Percentiles rank a stretch among this genome's conserved stretches.
phyloP scores from a whole-genome alignment of 2,113 vertebrate species.

The zebrafish (Danio rerio) region GRCz12tu NC_133180.1:37183501-37184000 shows the following conservation, averaged over 20 bases:
- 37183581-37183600: not conserved
- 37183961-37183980: not conserved
- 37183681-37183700: slow-evolving; percentile 32
- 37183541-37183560: slow-evolving; percentile 33
- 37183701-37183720: slow-evolving; percentile 13
- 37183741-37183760: slow-evolving; percentile 43
- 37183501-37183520: slow-evolving; percentile 11
- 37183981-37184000: not conserved
- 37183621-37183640: slow-evolving; percentile 39
- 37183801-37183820: slow-evolving; percentile 4
- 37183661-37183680: slow-evolving; percentile 37
- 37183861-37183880: not conserved
- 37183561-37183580: not conserved
- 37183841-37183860: not conserved
- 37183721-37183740: slow-evolving; percentile 23
- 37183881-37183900: not conserved
- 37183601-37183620: slow-evolving; percentile 34
- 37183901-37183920: slow-evolving; percentile 2
- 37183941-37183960: not conserved
- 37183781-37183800: slow-evolving; percentile 15
- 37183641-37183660: slow-evolving; percentile 40
- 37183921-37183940: not conserved
- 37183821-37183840: slow-evolving; percentile 11
- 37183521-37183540: slow-evolving; percentile 49
- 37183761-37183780: slow-evolving; percentile 30